Base-by-base conservation (phyloP, 2,113 vertebrate species). In the Pelecanoides urinatrix region DNA sequence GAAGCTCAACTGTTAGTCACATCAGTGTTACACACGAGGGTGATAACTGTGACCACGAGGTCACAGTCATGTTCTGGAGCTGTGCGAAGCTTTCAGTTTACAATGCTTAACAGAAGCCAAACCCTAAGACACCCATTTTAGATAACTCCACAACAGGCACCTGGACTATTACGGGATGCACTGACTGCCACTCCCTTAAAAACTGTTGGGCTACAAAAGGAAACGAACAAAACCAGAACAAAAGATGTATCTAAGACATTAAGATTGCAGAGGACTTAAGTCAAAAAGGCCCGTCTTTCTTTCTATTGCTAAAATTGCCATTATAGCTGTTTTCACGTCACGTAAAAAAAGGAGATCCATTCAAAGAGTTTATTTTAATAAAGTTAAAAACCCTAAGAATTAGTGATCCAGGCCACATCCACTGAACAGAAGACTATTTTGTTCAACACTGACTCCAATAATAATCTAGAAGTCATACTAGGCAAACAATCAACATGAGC, bases 401-500 rank as follows among this genome's bases (percentile, higher is more conserved):
- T 56, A 50, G 23, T 16, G 22, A 93, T 59, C 56, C 56, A 74
- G 68, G 30, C 32, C 47, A 68, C 40, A 91, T 59, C 32, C 38
- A 75, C 42, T 55, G 56, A 87, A 73, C 4, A 86, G 66, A 62
- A 77, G 42, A 32, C 26, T 38, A 27, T 68, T 88, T 59, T 89
- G 47, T 32, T 92, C 91, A 91, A 76, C 65, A 36, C 38, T 25
- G 47, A 91, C 52, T 91, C 68, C 9, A 86, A 4, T 67, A 94
- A 87, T 4, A 6, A 91, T 52, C 80, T 34, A 44, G 47, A 91
- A 96, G 93, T 78, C 83, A 78, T 29, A 67, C 80, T 9, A 92
- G 47, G 68, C 83, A 96, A 97, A 96, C 68, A 96, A 81, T 73
- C 85, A 94, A 86, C 90, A 44, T 11, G 49, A 87, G 81, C 77